phyloP scores from a whole-genome alignment of 2,113 vertebrate genomes.

The Ailurus styani region DNA sequence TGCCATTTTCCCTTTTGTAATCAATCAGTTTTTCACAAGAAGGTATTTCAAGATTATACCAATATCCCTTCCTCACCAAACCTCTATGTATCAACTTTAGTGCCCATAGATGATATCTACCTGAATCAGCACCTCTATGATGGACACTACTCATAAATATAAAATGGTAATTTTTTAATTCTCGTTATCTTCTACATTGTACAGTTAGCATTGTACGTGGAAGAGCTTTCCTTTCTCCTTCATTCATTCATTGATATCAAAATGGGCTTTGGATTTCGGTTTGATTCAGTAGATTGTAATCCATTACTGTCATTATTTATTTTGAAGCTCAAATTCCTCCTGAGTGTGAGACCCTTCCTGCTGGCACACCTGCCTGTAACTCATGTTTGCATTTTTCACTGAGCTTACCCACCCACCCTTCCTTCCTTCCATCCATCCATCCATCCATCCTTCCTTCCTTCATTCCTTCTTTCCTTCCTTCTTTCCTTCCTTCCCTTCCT shows the following conservation, averaged over 20 bases:
- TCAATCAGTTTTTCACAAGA: background rate
- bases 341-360: background rate
- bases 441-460: too few relatives aligned
- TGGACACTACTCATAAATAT: background rate
- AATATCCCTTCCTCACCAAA: background rate
- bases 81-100: background rate
- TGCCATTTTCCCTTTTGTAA: background rate
- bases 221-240: background rate
- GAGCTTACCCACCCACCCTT: too few relatives aligned
- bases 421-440: too few relatives aligned
- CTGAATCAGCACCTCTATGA: background rate
- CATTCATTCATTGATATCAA: background rate
- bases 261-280: background rate
- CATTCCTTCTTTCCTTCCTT: too few relatives aligned
- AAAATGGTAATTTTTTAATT: background rate
- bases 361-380: background rate
- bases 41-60: background rate
- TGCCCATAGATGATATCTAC: background rate
- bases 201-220: background rate
- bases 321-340: background rate
- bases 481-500: too few relatives aligned
- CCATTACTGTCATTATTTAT: background rate
- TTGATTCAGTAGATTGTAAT: background rate
- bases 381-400: background rate
- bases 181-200: background rate